phyloP scores from a whole-genome alignment of 2,113 vertebrate genomes.

The Connochaetes taurinus region DNA sequence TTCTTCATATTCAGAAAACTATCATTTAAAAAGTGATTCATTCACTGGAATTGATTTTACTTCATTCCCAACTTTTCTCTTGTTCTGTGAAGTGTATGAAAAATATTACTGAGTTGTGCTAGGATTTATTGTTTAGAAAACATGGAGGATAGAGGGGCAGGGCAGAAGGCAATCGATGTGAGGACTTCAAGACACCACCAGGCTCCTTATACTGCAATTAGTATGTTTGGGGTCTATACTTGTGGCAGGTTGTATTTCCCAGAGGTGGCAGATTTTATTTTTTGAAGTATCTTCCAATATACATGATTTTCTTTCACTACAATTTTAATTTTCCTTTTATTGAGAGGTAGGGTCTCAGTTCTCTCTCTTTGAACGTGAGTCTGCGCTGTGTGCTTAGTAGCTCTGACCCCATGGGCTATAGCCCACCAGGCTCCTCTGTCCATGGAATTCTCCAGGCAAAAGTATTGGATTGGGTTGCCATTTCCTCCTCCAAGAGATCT shows the following conservation, averaged over 20 bases:
- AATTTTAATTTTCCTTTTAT: not conserved
- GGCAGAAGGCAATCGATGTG: not conserved
- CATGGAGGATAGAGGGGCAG: rapidly evolving
- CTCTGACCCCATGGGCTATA: not conserved
- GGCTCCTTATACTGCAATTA: not conserved
- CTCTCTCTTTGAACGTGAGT: not conserved
- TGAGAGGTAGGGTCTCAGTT: not conserved
- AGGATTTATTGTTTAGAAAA: not conserved
- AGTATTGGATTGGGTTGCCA: not conserved
- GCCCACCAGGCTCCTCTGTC: not conserved
- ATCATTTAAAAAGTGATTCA: constrained; percentile 31
- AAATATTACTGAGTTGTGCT: not conserved
- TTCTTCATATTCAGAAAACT: constrained; percentile 48
- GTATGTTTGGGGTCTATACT: not conserved
- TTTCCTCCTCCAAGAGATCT: not conserved
- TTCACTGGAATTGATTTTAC: constrained; percentile 50
- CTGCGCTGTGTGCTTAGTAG: not conserved
- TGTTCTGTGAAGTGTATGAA: constrained; percentile 24
- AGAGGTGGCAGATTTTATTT: not conserved
- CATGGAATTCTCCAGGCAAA: not conserved
- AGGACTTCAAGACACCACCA: not conserved
- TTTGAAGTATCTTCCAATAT: not conserved
- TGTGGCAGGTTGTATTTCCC: not conserved
- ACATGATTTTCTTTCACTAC: not conserved
- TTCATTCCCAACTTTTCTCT: constrained; percentile 13